These are phyloP conservation scores for Saxidomus purpurata DNA, from an alignment of 1,140 invertebrate species.

Conservation along the genomic window DNA sequence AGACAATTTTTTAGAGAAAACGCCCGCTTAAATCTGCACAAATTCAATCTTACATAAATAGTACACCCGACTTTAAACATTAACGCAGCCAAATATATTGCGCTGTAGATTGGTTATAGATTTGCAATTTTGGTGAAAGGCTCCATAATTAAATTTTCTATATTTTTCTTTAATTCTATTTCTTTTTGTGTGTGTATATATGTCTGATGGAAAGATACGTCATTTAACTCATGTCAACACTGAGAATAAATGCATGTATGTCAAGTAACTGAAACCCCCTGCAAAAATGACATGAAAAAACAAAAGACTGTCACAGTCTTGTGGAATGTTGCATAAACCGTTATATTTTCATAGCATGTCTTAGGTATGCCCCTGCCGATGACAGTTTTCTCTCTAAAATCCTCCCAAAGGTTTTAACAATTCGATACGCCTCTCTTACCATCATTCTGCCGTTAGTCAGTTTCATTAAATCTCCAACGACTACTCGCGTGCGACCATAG, in stretches of 20 bases:
- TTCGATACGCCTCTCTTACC: slow-evolving; percentile 35
- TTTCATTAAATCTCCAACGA: slow-evolving; percentile 40
- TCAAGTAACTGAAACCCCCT: background rate
- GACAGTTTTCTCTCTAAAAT: slow-evolving; percentile 51
- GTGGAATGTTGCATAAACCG: slow-evolving; percentile 27
- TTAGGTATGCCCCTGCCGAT: background rate
- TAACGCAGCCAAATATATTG: too few relatives aligned
- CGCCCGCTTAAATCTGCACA: too few relatives aligned
- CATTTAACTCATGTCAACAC: background rate
- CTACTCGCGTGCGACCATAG: slow-evolving; percentile 34
- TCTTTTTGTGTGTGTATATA: too few relatives aligned
- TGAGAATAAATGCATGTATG: background rate
- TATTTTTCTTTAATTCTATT: too few relatives aligned
- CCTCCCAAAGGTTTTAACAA: slow-evolving; percentile 9
- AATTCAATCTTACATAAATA: too few relatives aligned
- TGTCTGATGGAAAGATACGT: too few relatives aligned
- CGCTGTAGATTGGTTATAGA: too few relatives aligned
- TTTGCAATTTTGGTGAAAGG: too few relatives aligned
- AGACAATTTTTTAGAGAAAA: too few relatives aligned
- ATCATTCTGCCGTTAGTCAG: slow-evolving; percentile 12
- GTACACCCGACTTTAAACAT: too few relatives aligned
- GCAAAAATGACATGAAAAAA: slow-evolving; percentile 20
- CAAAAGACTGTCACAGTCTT: slow-evolving; percentile 36
- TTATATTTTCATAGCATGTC: slow-evolving; percentile 24
- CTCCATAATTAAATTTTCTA: too few relatives aligned